Evolutionary conservation across 2,888 invertebrate species (phyloP), one percentile per base, ranked within the genome.

Genomic region (Steinernema hermaphroditum): DNA sequence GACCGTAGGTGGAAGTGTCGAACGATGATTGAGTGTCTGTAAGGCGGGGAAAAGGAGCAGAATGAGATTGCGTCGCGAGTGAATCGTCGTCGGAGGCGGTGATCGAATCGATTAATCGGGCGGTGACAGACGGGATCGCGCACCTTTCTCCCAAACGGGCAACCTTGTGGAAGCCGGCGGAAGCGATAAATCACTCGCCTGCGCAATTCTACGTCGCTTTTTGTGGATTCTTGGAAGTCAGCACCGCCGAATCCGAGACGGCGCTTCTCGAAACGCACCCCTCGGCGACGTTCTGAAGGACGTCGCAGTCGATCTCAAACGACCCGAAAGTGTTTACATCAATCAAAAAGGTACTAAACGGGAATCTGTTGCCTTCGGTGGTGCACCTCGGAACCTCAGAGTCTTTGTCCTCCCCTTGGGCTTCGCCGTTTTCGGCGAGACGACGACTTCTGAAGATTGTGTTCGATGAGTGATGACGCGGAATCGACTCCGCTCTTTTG

Each of bases 101-200:
- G 62, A 62, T 62, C 46, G 32, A 62, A 62, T 62, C 62, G 62
- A 62, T 62, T 32, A 27, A 62, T 16, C 62, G 29, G 62, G n/a
- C 22, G 46, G 46, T 46, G 22, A 46, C 46, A 54, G 54, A 54
- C 54, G 22, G 16, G 62, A 62, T 32, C 32, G 62, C 62, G 32
- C 8, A 24, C 32, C 19, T 8, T 32, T n/a, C 32, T 27, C 62
- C n/a, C n/a, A 16, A 46, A 19, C 9, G 62, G 32, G 32, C 27
- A 29, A 32, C 54, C 54, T 54, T 54, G 62, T 34, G 29, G n/a
- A n/a, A n/a, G n/a, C 62, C 29, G 29, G 34, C 62, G 62, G 62
- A 62, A 62, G n/a, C 62, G 16, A 62, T 62, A 29, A 8, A 62
- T 62, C 62, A 62, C 6, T n/a, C 46, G n/a, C 8, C n/a, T 46